Percentiles rank a stretch among this genome's conserved stretches.
These are phyloP conservation scores for Gymnobelideus leadbeateri DNA, from an alignment of 2,113 vertebrate species.

Conservation along the genomic window DNA sequence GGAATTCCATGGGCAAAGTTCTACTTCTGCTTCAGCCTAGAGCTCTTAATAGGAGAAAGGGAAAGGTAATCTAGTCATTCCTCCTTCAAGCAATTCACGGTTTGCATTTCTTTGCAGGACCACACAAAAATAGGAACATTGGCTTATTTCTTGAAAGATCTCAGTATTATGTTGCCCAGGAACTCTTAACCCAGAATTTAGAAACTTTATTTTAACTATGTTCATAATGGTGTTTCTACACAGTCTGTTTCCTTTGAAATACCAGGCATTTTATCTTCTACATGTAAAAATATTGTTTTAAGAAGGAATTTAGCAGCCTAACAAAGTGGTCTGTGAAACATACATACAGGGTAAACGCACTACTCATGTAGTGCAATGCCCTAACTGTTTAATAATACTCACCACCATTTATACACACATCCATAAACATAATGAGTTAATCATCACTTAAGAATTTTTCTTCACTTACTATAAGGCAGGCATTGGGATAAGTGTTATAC, in stretches of 20 bases:
- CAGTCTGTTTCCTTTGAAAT: background rate
- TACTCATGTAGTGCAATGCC: background rate
- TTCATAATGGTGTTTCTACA: background rate
- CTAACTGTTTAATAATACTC: background rate
- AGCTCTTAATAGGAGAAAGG: background rate
- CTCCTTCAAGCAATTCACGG: background rate
- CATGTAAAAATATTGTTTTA: background rate
- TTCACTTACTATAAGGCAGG: background rate
- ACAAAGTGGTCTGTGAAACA: background rate
- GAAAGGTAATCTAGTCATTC: constrained; percentile 23
- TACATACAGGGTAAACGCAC: no score
- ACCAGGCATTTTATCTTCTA: background rate
- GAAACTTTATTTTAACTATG: background rate
- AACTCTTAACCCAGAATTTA: background rate
- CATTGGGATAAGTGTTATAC: background rate
- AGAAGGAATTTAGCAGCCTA: background rate
- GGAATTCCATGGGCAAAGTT: background rate
- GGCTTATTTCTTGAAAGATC: background rate
- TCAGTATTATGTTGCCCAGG: background rate
- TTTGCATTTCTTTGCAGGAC: background rate
- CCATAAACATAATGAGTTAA: background rate
- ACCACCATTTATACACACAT: background rate
- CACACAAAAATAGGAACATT: background rate
- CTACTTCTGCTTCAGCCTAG: background rate
- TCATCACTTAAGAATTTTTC: background rate